Base-by-base conservation (phyloP, 92 coral and sea anemone genomes). In the Epizoanthus rinbou region DNA sequence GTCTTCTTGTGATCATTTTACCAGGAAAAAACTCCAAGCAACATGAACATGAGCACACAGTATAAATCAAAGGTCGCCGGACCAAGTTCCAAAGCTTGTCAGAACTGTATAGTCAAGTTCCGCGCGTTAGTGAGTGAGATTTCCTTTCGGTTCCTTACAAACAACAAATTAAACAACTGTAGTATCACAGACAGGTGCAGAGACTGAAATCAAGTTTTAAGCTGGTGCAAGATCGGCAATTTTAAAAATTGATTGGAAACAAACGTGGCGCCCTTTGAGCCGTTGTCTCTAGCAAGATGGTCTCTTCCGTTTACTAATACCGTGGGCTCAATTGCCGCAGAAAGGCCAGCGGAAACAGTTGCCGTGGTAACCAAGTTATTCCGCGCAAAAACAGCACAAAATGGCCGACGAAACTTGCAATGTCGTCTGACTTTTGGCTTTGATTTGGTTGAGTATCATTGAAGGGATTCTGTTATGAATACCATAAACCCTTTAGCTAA, bases 401-500 rank as follows among this genome's bases (percentile, higher is more conserved):
- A 78, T 78, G 82, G 82, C 71, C 72, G 82, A 39, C 57, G 37
- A 62, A 43, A 7, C 19, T 41, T 60, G 10, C 1, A 22, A 23
- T 17, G 4, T 60, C 52, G 41, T 78, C 64, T 78, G 71, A 78
- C 18, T 43, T 47, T 80, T 73, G 79, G 35, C 24, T 47, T 8
- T 19, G 39, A 73, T 3, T 45, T 45, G 43, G 39, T 72, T 52
- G 19, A 13, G 33, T 62, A 25, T 57, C 60, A 33, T 45, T 10
- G 52, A 8, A 22, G 14, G 3, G 11, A 14, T 21, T 15, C 21
- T 45, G 72, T 82, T 33, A 93, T 93, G 98, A 89, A 91, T 75
- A 89, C 98, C 54, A 90, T 96, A 25, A 96, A 96, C 81, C 99
- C 99, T 57, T 87, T 96, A 74, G 98, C 98, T 18, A 96, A 94